These are phyloP conservation scores for Setophaga kirtlandii DNA, from an alignment of 2,113 vertebrate genomes.

Conservation along the genomic window DNA sequence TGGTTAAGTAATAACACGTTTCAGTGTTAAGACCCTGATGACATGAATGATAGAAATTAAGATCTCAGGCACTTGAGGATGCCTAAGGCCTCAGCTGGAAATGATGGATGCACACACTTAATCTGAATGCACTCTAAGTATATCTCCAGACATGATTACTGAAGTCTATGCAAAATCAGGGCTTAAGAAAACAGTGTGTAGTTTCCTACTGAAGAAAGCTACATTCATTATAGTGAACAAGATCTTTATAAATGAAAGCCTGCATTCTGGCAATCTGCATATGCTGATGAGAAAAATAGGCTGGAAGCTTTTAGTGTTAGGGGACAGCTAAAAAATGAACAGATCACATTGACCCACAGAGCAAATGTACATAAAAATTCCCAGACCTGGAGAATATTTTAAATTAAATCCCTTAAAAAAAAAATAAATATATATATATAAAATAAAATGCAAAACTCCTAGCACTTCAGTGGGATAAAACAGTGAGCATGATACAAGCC, in stretches of 20 bases:
- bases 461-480: background rate
- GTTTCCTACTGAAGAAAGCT: conserved; percentile 26
- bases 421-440: too few species aligned
- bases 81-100: conserved; percentile 50
- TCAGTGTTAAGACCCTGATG: conserved; percentile 42
- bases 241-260: conserved; percentile 8
- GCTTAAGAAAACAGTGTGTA: conserved; percentile 28
- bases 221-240: conserved; percentile 28
- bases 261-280: background rate
- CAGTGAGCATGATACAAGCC: background rate
- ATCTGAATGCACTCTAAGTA: conserved; percentile 36
- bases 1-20: background rate
- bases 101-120: conserved; percentile 29
- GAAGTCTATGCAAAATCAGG: conserved; percentile 50
- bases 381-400: background rate
- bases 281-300: background rate
- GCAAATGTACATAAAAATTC: background rate
- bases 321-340: background rate
- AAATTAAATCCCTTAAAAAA: background rate
- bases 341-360: background rate
- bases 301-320: background rate
- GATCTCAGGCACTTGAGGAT: conserved; percentile 21
- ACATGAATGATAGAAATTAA: conserved; percentile 54
- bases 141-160: conserved; percentile 38
- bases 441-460: background rate